phyloP scores from a whole-genome alignment of 2,888 invertebrate genomes.

The Drosophila merina region DNA sequence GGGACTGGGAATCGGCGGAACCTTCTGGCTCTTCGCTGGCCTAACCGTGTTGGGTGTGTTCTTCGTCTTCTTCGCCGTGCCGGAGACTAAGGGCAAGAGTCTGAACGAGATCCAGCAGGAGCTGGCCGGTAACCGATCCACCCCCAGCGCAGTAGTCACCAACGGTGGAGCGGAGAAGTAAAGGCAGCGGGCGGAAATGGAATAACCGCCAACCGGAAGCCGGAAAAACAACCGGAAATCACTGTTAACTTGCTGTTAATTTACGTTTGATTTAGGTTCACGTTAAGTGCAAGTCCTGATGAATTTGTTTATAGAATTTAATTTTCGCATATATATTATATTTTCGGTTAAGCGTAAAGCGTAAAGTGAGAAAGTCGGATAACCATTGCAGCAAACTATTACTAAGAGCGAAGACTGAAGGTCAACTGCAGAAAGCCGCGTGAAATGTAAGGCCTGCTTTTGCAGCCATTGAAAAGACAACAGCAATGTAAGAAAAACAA shows the following conservation, averaged over 20 bases:
- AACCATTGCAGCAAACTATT: slow-evolving; percentile 35
- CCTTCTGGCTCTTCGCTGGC: slow-evolving; percentile 90
- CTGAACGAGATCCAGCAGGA: slow-evolving; percentile 82
- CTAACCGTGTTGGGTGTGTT: slow-evolving; percentile 87
- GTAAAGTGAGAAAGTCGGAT: slow-evolving; percentile 22
- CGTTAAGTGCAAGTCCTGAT: slow-evolving; percentile 55
- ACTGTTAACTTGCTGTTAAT: slow-evolving; percentile 51
- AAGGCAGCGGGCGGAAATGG: slow-evolving; percentile 6
- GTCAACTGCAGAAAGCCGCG: slow-evolving; percentile 62
- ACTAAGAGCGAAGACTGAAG: slow-evolving; percentile 75
- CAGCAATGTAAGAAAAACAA: slow-evolving; percentile 49
- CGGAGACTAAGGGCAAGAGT: slow-evolving; percentile 85
- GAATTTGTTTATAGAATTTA: slow-evolving; percentile 58
- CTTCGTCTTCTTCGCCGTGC: slow-evolving; percentile 88
- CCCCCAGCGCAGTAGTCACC: neutral
- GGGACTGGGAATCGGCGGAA: slow-evolving; percentile 86
- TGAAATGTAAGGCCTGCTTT: slow-evolving; percentile 35
- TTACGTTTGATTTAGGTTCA: slow-evolving; percentile 52
- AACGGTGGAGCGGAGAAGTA: slow-evolving; percentile 50
- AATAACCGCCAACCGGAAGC: slow-evolving; percentile 23
- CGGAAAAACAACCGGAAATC: slow-evolving; percentile 27
- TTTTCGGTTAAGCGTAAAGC: slow-evolving; percentile 42
- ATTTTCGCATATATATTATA: slow-evolving; percentile 39
- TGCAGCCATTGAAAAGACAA: slow-evolving; percentile 72
- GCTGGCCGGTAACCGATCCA: slow-evolving; percentile 66